A percentile compares a stretch with the other conserved stretches of the same genome.
Conservation (phyloP, 1,140 invertebrate species). For the Bombus superbus region DNA sequence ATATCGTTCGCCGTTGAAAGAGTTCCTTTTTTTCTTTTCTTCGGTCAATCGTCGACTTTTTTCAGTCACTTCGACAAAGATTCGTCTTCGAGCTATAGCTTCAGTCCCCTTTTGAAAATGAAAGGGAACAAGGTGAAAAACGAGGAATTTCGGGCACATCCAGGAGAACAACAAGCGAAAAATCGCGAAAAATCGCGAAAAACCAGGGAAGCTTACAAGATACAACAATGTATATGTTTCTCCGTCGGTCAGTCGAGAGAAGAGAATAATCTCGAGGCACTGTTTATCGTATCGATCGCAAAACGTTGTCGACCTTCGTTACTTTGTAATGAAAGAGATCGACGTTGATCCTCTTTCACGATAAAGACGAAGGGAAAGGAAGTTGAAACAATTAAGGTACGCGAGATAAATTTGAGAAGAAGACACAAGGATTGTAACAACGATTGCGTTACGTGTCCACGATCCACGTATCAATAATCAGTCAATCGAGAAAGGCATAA, state of each 20-base stretch:
- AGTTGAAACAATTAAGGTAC: background rate
- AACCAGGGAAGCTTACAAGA: conserved; percentile 23
- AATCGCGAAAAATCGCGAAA: conserved; percentile 28
- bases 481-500: conserved; percentile 52
- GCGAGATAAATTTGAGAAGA: background rate
- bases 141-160: background rate
- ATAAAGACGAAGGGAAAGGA: background rate
- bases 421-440: background rate
- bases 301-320: background rate
- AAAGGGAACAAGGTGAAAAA: background rate
- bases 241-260: conserved; percentile 45
- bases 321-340: background rate
- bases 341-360: background rate
- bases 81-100: background rate
- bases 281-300: conserved; percentile 38
- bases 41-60: background rate
- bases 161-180: conserved; percentile 5
- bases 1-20: background rate
- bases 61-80: background rate
- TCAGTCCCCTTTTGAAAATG: background rate
- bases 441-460: background rate
- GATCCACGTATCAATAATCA: background rate
- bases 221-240: conserved; percentile 22
- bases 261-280: conserved; percentile 42
- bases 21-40: background rate